Conservation (phyloP, 2,797 vertebrate species). For the Manis pentadactyla region DNA sequence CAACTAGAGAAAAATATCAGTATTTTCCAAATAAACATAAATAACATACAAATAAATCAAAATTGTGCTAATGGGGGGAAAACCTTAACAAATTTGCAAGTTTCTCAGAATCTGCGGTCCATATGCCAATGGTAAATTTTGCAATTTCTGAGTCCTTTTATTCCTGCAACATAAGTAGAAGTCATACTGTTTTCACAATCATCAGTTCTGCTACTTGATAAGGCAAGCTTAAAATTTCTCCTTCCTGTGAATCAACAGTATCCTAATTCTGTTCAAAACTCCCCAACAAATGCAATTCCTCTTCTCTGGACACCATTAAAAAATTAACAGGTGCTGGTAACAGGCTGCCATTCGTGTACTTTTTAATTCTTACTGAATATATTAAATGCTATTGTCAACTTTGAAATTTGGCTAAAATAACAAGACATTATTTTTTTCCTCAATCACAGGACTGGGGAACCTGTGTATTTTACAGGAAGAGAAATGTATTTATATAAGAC, state of each 20-base stretch:
- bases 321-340: not conserved
- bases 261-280: not conserved
- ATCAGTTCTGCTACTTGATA: not conserved
- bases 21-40: not conserved
- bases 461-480: not conserved
- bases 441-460: not conserved
- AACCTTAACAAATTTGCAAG: not conserved
- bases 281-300: not conserved
- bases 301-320: not conserved
- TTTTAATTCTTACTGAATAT: not conserved
- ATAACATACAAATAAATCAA: not conserved
- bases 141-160: not conserved
- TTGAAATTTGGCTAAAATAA: not conserved
- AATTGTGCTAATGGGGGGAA: not conserved
- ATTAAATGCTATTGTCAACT: not conserved
- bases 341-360: not conserved
- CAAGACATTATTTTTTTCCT: not conserved
- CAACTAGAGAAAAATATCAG: conserved; percentile 31
- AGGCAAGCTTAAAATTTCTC: not conserved
- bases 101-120: not conserved
- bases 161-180: not conserved
- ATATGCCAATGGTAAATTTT: not conserved
- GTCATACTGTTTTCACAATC: not conserved
- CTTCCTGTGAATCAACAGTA: not conserved
- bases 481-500: not conserved